phyloP scores from a whole-genome alignment of 92 coral and sea anemone species.

The Porites divaricata region DNA sequence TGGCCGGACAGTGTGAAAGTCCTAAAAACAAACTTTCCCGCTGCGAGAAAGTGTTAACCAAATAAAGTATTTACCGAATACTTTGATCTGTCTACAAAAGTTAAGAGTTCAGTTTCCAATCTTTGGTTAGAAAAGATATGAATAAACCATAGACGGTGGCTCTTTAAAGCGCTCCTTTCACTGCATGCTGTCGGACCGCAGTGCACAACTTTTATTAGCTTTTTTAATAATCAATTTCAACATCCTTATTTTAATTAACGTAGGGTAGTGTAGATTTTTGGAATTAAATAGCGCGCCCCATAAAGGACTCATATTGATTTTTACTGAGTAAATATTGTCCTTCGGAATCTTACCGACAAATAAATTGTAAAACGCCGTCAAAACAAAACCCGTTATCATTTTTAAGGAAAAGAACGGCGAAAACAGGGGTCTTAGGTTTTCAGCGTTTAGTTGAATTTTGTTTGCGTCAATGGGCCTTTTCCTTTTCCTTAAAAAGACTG shows the following conservation, averaged over 20 bases:
- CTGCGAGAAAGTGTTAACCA: conserved; percentile 43
- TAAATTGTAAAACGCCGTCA: conserved; percentile 30
- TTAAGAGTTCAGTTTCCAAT: not conserved
- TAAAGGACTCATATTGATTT: conserved; percentile 58
- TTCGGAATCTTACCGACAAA: conserved; percentile 47
- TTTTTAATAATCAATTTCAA: conserved; percentile 51
- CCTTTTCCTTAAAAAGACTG: not conserved
- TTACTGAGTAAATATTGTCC: conserved; percentile 70
- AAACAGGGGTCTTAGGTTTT: not conserved
- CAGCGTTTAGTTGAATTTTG: not conserved
- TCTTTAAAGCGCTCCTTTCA: conserved; percentile 24
- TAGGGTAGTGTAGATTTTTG: conserved; percentile 83
- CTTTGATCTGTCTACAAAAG: conserved; percentile 9
- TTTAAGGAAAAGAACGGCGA: not conserved
- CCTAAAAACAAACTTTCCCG: conserved; percentile 53
- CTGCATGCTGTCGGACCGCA: conserved; percentile 7
- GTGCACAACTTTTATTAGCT: conserved; percentile 36
- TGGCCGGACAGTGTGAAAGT: conserved; percentile 40
- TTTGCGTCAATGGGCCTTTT: not conserved
- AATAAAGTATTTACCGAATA: conserved; percentile 24
- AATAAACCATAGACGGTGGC: conserved; percentile 3
- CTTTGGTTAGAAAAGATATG: conserved; percentile 10
- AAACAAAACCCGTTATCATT: conserved; percentile 39
- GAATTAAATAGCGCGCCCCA: conserved; percentile 80
- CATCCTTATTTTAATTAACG: conserved; percentile 71